A percentile compares a stretch with the other conserved stretches of the same genome.
phyloP scores from a whole-genome alignment of 1,140 invertebrate genomes.

The Drosophila quadrilineata region DNA sequence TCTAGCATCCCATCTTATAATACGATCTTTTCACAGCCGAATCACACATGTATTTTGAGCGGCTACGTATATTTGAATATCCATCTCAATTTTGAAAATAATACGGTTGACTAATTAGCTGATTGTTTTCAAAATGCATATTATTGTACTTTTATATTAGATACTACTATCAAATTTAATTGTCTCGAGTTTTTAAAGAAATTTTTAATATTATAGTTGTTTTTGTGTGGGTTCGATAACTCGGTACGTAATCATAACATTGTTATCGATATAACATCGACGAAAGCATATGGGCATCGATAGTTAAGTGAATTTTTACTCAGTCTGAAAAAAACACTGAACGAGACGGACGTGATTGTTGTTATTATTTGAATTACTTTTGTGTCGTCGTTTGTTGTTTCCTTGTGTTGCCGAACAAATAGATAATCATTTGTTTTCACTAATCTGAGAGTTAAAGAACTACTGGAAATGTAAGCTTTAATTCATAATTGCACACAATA shows the following conservation, averaged over 20 bases:
- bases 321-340: constrained; percentile 40
- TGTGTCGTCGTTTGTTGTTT: constrained; percentile 46
- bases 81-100: too few relatives aligned
- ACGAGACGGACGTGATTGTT: constrained; percentile 42
- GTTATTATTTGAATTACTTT: constrained; percentile 57
- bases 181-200: too few relatives aligned
- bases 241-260: too few relatives aligned
- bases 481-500: constrained; percentile 43
- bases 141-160: too few relatives aligned
- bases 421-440: constrained; percentile 39
- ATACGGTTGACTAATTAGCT: too few relatives aligned
- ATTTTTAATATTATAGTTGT: too few relatives aligned
- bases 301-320: constrained; percentile 5
- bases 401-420: constrained; percentile 57
- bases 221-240: too few relatives aligned
- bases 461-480: constrained; percentile 55
- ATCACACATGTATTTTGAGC: background rate
- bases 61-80: too few relatives aligned
- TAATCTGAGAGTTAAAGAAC: constrained; percentile 10
- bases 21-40: too few relatives aligned
- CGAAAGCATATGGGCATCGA: constrained; percentile 10
- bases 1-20: too few relatives aligned
- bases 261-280: constrained; percentile 1
- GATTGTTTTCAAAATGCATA: too few relatives aligned
- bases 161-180: too few relatives aligned